Conservation (phyloP, 2,888 invertebrate species). For the Drosophila kanekoi region DNA sequence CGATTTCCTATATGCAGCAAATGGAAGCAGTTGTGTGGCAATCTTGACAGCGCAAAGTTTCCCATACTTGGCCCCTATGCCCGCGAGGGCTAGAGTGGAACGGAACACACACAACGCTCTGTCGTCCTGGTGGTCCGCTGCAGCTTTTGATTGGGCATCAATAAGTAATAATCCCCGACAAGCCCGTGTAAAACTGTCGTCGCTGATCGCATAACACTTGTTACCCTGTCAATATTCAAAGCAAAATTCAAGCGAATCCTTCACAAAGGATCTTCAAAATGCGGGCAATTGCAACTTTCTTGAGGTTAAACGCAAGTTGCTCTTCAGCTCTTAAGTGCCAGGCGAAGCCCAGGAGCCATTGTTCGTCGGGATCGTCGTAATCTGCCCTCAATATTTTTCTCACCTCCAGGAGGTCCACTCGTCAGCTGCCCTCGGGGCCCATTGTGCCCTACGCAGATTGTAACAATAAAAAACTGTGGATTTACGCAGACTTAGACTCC, state of each 20-base stretch:
- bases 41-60: slow-evolving; percentile 39
- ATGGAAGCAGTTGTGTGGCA: slow-evolving; percentile 25
- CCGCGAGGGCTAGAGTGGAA: background rate
- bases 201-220: slow-evolving; percentile 81
- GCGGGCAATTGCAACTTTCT: slow-evolving; percentile 80
- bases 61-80: slow-evolving; percentile 63
- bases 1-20: slow-evolving; percentile 27
- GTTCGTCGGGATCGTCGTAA: slow-evolving; percentile 41
- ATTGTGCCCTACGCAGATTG: slow-evolving; percentile 61
- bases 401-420: slow-evolving; percentile 85
- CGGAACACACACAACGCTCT: slow-evolving; percentile 71
- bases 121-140: slow-evolving; percentile 67
- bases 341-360: slow-evolving; percentile 37
- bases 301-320: slow-evolving; percentile 82
- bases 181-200: slow-evolving; percentile 55
- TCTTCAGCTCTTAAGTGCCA: slow-evolving; percentile 54
- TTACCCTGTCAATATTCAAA: slow-evolving; percentile 69
- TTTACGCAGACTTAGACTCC: slow-evolving; percentile 68
- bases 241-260: slow-evolving; percentile 55
- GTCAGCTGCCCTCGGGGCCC: slow-evolving; percentile 62
- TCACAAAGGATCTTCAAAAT: slow-evolving; percentile 48
- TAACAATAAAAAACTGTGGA: slow-evolving; percentile 69
- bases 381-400: slow-evolving; percentile 81
- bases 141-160: slow-evolving; percentile 71
- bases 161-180: slow-evolving; percentile 55